Base-by-base conservation (phyloP, 2,888 invertebrate species). In the Limenitis camilla region DNA sequence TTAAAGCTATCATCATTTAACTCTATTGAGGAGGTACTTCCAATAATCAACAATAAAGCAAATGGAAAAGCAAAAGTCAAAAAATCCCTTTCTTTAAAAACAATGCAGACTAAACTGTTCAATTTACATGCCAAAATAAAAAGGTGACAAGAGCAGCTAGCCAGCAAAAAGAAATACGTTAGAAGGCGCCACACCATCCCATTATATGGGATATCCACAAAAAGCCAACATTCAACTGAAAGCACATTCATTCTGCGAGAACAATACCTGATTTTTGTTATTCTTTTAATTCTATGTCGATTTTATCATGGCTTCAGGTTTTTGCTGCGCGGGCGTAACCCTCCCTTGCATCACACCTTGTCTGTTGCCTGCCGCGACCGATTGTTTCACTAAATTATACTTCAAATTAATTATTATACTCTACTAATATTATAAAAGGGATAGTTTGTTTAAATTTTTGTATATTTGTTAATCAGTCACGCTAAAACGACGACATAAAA, bases 181-280 rank as follows among this genome's bases (percentile, higher is more conserved):
- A 86, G 83, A 81, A 84, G 86, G 86, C 86, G 86, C 86, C 86
- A 86, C 86, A 86, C 85, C 86, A 85, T 84, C 81, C 84, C 84
- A 83, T 86, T 86, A 85, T 86, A 87, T 85, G 85, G 83, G 85
- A 87, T 87, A 85, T 86, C 73, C 82, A 85, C 84, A 86, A 87
- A 87, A 86, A 87, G 81, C 81, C 72, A 76, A 86, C 86, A 85
- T 86, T 85, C 86, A 85, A 84, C 81, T 85, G 83, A 76, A 80
- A 76, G 85, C 86, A 86, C 86, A 87, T 87, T 87, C 85, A 87
- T 87, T 87, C 86, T 84, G 85, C 84, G 86, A 85, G 86, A 87
- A 87, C 86, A 86, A 86, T 87, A 86, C 86, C 81, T 84, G 84
- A 86, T 84, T 87, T 87, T 87, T 86, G 86, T 87, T 82, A 83